Conservation (phyloP, 2,888 invertebrate species). For the Dynastes maya region DNA sequence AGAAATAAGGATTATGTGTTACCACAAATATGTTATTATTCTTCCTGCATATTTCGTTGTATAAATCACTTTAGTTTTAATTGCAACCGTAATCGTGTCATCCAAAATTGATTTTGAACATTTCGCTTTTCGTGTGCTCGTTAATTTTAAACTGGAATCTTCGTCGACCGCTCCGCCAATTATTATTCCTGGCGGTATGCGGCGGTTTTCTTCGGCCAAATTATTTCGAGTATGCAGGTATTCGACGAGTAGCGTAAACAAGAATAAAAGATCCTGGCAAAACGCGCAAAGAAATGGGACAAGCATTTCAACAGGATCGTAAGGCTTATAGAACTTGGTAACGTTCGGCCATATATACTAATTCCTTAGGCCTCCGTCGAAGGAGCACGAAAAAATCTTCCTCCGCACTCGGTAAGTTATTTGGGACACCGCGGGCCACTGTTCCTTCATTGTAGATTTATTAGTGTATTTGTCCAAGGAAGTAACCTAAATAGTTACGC, state of each 20-base stretch:
- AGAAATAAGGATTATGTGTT: too few species aligned
- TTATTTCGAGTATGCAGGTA: constrained; percentile 50
- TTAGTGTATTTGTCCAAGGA: constrained; percentile 52
- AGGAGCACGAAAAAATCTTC: constrained; percentile 32
- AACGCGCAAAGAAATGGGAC: constrained; percentile 40
- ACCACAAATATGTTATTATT: too few species aligned
- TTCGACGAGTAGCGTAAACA: constrained; percentile 40
- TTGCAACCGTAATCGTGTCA: constrained; percentile 20
- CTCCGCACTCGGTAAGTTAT: constrained; percentile 46
- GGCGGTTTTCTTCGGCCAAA: constrained; percentile 49
- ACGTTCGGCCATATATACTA: neutral
- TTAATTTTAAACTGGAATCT: constrained; percentile 46
- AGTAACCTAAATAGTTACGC: constrained; percentile 52
- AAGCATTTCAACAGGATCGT: constrained; percentile 23
- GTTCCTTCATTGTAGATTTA: constrained; percentile 49
- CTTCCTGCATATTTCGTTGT: too few species aligned
- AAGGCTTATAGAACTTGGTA: neutral
- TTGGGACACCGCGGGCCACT: constrained; percentile 40
- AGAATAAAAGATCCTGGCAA: constrained; percentile 31
- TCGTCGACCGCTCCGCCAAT: constrained; percentile 33
- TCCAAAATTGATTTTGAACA: constrained; percentile 36
- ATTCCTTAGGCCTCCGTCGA: constrained; percentile 3
- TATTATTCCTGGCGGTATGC: constrained; percentile 50
- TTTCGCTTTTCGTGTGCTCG: constrained; percentile 32
- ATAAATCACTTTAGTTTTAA: too few species aligned